A percentile compares a stretch with the other conserved stretches of the same genome.
phyloP scores from a whole-genome alignment of 2,888 invertebrate genomes.

The Ormia ochracea region DNA sequence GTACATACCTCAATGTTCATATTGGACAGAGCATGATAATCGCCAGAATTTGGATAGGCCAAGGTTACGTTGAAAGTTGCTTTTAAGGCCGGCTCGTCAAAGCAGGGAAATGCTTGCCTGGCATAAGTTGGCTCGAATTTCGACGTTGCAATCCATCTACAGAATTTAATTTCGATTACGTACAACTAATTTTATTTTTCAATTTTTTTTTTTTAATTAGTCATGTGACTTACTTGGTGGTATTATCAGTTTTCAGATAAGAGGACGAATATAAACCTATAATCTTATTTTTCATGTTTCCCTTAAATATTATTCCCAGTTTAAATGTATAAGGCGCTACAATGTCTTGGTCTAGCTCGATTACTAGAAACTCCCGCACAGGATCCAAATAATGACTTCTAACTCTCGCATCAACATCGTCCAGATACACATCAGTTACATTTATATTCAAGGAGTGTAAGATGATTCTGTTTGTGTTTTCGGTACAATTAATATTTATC shows the following conservation, averaged over 20 bases:
- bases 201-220: background rate
- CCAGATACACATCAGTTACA: slow-evolving; percentile 70
- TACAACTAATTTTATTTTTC: background rate
- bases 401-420: slow-evolving; percentile 61
- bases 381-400: slow-evolving; percentile 64
- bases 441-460: slow-evolving; percentile 81
- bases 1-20: slow-evolving; percentile 84
- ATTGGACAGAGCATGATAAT: slow-evolving; percentile 89
- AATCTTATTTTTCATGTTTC: slow-evolving; percentile 83
- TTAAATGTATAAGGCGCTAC: slow-evolving; percentile 32
- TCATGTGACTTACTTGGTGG: slow-evolving; percentile 62
- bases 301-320: slow-evolving; percentile 78
- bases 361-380: slow-evolving; percentile 70
- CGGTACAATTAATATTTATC: slow-evolving; percentile 77
- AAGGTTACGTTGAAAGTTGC: slow-evolving; percentile 89
- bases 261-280: slow-evolving; percentile 86
- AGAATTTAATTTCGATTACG: slow-evolving; percentile 67
- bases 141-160: slow-evolving; percentile 88
- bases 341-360: slow-evolving; percentile 68
- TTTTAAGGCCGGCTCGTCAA: slow-evolving; percentile 95
- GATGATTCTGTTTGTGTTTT: slow-evolving; percentile 78
- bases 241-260: slow-evolving; percentile 77
- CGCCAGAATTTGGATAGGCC: slow-evolving; percentile 82
- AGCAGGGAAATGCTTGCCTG: slow-evolving; percentile 94
- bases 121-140: slow-evolving; percentile 98